Base-by-base conservation (phyloP, 92 coral and sea anemone species). In the Ricordea florida region DNA sequence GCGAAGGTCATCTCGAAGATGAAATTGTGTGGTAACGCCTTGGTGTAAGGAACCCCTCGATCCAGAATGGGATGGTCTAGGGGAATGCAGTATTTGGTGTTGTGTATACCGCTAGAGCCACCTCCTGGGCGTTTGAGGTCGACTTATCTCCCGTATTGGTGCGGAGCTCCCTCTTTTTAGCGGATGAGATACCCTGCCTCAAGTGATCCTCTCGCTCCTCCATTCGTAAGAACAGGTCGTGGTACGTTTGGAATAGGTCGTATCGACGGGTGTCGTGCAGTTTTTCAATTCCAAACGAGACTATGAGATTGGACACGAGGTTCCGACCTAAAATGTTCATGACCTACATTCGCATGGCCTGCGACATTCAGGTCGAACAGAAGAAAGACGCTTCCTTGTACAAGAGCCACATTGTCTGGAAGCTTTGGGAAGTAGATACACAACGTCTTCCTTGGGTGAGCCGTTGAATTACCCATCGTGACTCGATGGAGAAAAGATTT, bases 241-340 rank as follows among this genome's bases (percentile, higher is more conserved):
- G 35, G 37, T 74, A 81, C 16, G 87, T 74, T 62, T 80, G 71
- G 36, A 58, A 59, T 57, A 80, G 74, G 43, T 80, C 82, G 66
- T 72, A 72, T 72, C 86, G 59, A 46, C 72, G 82, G 20, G 86
- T 80, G 22, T 80, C 83, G 28, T 81, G 87, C 10, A 81, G 83
- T 37, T 81, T 74, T 69, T 76, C 83, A 17, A 75, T 76, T 5
- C 79, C 83, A 17, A 66, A 76, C 20, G 38, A 43, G 27, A 78
- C 69, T 49, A 36, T 78, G 80, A 78, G 69, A 17, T 81, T 14
- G 15, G 82, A 62, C 26, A 80, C 86, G n/a, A 80, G 82, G 82
- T 80, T 80, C 34, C 82, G 15, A 32, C 73, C 62, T n/a, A 80
- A 36, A 49, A 71, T 80, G 35, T 80, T 80, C 0, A 81, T 76